These are phyloP conservation scores for Macaria liturata DNA, from an alignment of 2,888 invertebrate species.

Conservation along the genomic window DNA sequence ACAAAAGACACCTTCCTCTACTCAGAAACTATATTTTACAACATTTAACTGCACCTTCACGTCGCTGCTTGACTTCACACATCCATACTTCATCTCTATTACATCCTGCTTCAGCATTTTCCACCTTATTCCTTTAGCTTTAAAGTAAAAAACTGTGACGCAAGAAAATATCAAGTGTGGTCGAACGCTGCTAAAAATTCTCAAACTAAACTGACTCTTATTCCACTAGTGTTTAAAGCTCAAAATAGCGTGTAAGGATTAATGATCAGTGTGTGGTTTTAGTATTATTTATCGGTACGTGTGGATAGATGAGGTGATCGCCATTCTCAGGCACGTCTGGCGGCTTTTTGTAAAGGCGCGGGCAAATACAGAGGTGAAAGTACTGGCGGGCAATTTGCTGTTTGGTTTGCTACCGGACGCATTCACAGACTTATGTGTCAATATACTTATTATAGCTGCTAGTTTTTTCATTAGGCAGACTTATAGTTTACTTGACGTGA, in stretches of 20 bases:
- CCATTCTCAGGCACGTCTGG: constrained; percentile 51
- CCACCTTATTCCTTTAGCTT: not conserved
- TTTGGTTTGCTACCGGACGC: too few relatives aligned
- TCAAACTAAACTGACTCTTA: constrained; percentile 2
- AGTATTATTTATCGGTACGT: constrained; percentile 19
- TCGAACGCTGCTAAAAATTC: too few relatives aligned
- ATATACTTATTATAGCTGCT: too few relatives aligned
- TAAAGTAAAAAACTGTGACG: not conserved
- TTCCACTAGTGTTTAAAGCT: not conserved
- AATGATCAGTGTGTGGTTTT: constrained; percentile 10
- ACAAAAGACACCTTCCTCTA: constrained; percentile 1
- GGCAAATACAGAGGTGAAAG: too few relatives aligned
- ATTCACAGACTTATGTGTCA: too few relatives aligned
- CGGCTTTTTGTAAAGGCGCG: constrained; percentile 11
- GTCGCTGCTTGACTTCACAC: constrained; percentile 10
- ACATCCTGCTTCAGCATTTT: not conserved
- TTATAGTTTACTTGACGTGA: too few relatives aligned
- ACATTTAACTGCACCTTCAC: constrained; percentile 18
- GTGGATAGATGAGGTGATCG: constrained; percentile 51
- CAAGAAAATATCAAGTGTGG: not conserved
- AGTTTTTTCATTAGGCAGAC: too few relatives aligned
- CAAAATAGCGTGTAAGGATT: not conserved
- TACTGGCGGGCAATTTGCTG: too few relatives aligned
- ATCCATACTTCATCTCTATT: not conserved
- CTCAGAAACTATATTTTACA: constrained; percentile 13